Percentiles rank a stretch among this genome's conserved stretches.
These are phyloP conservation scores for Zoroaster sp. DNA, from an alignment of 53 echinoderm and acorn worm genomes.

Conservation along the genomic window DNA sequence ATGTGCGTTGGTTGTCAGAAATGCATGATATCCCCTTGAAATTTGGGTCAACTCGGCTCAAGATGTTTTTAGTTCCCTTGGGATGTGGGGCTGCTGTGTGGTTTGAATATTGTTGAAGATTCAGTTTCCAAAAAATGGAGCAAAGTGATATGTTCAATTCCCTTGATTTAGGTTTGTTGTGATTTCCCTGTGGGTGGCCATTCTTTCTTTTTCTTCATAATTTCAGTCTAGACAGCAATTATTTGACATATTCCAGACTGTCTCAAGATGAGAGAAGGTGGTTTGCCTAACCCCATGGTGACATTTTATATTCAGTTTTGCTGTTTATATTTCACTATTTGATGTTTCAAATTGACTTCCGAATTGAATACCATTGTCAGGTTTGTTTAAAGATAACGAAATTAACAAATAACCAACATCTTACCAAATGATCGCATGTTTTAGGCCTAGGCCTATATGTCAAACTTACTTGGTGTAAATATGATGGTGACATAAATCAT, in stretches of 20 bases:
- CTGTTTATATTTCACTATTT: neutral
- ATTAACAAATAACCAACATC: neutral
- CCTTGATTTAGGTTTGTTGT: neutral
- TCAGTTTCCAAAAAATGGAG: no score
- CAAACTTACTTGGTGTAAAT: neutral
- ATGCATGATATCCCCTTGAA: neutral
- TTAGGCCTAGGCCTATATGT: neutral
- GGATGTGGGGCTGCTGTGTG: neutral
- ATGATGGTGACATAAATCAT: neutral
- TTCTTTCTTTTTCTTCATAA: neutral
- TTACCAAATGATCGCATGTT: neutral
- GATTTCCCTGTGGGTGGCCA: neutral
- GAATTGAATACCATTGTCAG: neutral
- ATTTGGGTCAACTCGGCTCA: no score
- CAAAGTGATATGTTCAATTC: neutral
- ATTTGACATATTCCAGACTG: neutral
- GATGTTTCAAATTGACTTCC: neutral
- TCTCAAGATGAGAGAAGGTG: neutral
- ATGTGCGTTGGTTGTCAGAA: no score
- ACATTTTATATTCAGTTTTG: neutral
- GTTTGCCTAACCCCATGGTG: neutral
- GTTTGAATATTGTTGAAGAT: neutral
- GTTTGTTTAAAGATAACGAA: neutral
- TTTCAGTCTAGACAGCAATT: constrained; percentile 38
- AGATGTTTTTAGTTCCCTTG: neutral